Evolutionary conservation across 1,140 invertebrate genomes (phyloP).

Genomic region (Cotesia glomerata): DNA sequence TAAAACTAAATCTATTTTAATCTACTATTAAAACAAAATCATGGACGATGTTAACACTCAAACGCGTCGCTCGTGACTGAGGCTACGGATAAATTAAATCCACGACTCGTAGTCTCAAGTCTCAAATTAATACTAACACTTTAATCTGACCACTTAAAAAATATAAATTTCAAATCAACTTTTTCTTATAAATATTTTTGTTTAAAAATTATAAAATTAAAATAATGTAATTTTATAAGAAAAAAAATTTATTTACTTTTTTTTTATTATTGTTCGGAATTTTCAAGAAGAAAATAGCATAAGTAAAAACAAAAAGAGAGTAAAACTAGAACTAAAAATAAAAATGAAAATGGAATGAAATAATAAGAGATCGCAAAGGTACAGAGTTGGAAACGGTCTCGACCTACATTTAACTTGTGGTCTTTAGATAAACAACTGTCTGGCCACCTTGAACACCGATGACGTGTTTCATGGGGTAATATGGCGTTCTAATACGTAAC

Average conservation of each 20-base stretch:
- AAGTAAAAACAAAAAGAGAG: no score
- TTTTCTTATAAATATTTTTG: no score
- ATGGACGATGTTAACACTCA: conserved; percentile 22
- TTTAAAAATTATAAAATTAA: no score
- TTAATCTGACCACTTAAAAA: no score
- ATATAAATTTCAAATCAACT: no score
- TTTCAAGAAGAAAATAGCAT: no score
- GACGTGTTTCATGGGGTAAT: neutral
- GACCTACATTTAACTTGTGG: neutral
- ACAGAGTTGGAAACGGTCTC: neutral
- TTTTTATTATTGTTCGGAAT: no score
- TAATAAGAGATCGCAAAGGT: neutral
- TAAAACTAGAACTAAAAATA: neutral
- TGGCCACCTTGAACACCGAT: conserved; percentile 1
- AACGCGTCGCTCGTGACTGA: conserved; percentile 23
- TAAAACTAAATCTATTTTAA: neutral
- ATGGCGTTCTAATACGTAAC: neutral
- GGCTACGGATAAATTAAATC: neutral
- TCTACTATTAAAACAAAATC: neutral
- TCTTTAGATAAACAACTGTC: conserved; percentile 5
- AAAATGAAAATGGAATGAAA: neutral
- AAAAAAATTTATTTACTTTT: no score
- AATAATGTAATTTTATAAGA: no score
- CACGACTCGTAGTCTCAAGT: neutral
- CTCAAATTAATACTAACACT: no score